These are phyloP conservation scores for Austrolebias charrua DNA, from an alignment of 2,797 vertebrate species.

Conservation along the genomic window DNA sequence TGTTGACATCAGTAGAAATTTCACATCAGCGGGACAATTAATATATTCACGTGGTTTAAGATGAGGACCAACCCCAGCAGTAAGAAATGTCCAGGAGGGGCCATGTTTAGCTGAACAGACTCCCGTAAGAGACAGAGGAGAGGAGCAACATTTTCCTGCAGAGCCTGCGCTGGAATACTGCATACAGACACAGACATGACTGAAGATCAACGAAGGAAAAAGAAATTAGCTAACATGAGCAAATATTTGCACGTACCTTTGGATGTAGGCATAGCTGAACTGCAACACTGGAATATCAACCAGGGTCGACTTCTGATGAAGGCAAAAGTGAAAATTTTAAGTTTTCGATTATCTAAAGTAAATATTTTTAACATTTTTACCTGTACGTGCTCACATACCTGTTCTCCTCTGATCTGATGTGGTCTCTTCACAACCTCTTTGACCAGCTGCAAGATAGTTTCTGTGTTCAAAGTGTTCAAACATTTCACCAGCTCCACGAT, in stretches of 20 bases:
- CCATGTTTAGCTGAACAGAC: constrained; percentile 91
- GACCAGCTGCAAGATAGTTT: constrained; percentile 85
- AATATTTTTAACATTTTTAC: background rate
- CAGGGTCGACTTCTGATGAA: constrained; percentile 78
- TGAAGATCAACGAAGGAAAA: constrained; percentile 1
- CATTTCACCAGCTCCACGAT: constrained; percentile 91
- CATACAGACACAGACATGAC: constrained; percentile 14
- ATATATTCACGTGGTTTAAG: background rate
- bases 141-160: constrained; percentile 89
- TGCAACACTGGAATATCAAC: constrained; percentile 93
- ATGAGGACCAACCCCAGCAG: constrained; percentile 86
- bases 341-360: background rate
- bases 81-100: constrained; percentile 91
- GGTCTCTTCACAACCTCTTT: constrained; percentile 98
- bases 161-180: constrained; percentile 83
- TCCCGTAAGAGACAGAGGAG: constrained; percentile 89
- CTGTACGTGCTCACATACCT: constrained; percentile 75
- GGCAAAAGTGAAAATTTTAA: constrained; percentile 21
- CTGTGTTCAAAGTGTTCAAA: constrained; percentile 82
- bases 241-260: constrained; percentile 81
- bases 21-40: background rate
- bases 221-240: background rate
- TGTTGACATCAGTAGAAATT: background rate
- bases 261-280: constrained; percentile 89
- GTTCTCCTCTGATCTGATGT: constrained; percentile 89